Base-by-base conservation (phyloP, 2,888 invertebrate genomes). In the Hedychridium roseum region DNA sequence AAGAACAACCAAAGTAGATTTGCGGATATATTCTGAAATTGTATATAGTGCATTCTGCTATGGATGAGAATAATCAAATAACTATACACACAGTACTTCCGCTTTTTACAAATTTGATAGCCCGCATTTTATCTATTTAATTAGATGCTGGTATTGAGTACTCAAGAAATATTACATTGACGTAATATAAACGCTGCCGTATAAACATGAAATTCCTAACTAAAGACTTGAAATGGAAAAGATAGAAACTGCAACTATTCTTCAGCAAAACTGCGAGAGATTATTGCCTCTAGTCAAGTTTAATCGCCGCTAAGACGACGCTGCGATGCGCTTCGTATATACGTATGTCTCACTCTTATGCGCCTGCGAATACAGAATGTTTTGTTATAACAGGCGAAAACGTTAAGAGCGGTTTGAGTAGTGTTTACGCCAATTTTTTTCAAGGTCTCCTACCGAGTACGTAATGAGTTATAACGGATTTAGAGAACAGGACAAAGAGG, bases 241-340 rank as follows among this genome's bases (percentile, higher is more conserved):
- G 21, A 32, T 21, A 43, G 45, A 47, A 55, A 40, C 41, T 43
- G 44, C 28, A 30, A 49, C 64, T 53, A n/a, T 64, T 46, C 11
- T 39, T 35, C 50, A 55, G 37, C 28, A 30, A 42, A 48, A 51
- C 45, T 50, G 27, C 43, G 50, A 51, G 58, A 63, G 54, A 60
- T 64, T 64, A 58, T 64, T 32, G 55, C 50, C 54, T 58, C 61
- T 62, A 62, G 61, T 63, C 56, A 64, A 64, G 20, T 49, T 57
- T 52, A 50, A 52, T 57, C 43, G 34, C 54, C 26, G 54, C 50
- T 50, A 43, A 54, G 51, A 45, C 59, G 51, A 56, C 31, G 30
- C 38, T 38, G 43, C 11, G 47, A 47, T 40, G 31, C 50, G 48
- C 35, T 34, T 26, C 34, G 27, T 37, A 42, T 20, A 21, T 31